These are phyloP conservation scores for Xylocampa areola DNA, from an alignment of 2,888 invertebrate species.

Conservation along the genomic window DNA sequence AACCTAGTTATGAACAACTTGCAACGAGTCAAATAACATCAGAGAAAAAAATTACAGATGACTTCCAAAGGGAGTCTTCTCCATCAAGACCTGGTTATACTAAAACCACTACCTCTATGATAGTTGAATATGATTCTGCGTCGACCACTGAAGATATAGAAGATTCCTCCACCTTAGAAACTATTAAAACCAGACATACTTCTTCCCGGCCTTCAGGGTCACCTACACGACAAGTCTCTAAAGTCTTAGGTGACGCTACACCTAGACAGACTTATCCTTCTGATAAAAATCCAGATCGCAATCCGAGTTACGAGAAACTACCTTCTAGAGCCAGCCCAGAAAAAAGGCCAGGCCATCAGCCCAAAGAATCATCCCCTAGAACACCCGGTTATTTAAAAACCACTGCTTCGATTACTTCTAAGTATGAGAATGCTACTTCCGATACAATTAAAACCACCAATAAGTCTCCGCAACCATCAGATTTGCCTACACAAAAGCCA, in stretches of 20 bases:
- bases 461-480: slow-evolving; percentile 16
- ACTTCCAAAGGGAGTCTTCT: slow-evolving; percentile 23
- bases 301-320: slow-evolving; percentile 3
- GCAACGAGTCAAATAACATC: slow-evolving; percentile 31
- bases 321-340: slow-evolving; percentile 11
- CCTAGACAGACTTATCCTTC: slow-evolving; percentile 8
- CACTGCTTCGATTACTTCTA: slow-evolving; percentile 41
- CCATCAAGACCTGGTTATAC: slow-evolving; percentile 42
- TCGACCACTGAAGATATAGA: slow-evolving; percentile 39
- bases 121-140: slow-evolving; percentile 45
- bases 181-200: slow-evolving; percentile 9
- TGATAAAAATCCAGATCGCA: slow-evolving; percentile 21
- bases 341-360: slow-evolving; percentile 11
- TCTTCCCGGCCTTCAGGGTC: slow-evolving; percentile 15
- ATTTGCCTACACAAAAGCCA: slow-evolving; percentile 31
- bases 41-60: slow-evolving; percentile 35
- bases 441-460: slow-evolving; percentile 20
- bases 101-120: slow-evolving; percentile 48
- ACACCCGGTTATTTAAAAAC: slow-evolving; percentile 34
- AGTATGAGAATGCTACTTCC: slow-evolving; percentile 31
- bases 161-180: slow-evolving; percentile 14
- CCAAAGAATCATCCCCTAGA: slow-evolving; percentile 32
- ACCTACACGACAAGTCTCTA: slow-evolving; percentile 17
- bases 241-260: background rate
- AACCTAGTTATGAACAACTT: slow-evolving; percentile 20